Conservation (phyloP, 2,113 vertebrate species). For the Ginglymostoma cirratum region DNA sequence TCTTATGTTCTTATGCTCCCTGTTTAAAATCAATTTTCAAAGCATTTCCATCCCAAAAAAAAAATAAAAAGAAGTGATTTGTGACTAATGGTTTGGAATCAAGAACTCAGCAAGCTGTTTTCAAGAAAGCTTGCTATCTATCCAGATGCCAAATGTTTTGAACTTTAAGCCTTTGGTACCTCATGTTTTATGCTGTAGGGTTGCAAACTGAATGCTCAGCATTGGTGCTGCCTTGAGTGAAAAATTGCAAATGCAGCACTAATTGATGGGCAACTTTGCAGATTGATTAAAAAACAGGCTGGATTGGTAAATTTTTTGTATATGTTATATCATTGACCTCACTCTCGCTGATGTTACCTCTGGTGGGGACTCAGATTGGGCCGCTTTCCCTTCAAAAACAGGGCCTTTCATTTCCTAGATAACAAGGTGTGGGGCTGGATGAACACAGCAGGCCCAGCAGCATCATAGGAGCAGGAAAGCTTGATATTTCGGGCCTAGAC, state of each 20-base stretch:
- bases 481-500: too few species aligned
- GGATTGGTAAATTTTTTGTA: not conserved
- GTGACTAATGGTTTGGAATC: not conserved
- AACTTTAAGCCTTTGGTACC: not conserved
- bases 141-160: not conserved
- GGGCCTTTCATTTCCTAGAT: not conserved
- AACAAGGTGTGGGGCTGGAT: too few species aligned
- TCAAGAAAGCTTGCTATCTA: not conserved
- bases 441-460: too few species aligned
- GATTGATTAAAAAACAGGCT: not conserved
- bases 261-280: not conserved
- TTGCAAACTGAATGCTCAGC: not conserved
- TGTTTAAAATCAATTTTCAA: not conserved
- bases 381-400: not conserved
- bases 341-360: not conserved
- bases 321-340: not conserved
- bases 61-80: not conserved
- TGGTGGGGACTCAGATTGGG: not conserved
- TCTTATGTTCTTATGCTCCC: not conserved
- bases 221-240: not conserved
- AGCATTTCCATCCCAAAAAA: not conserved
- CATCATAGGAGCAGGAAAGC: too few species aligned
- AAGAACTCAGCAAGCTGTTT: not conserved
- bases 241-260: not conserved
- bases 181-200: not conserved